phyloP scores from a whole-genome alignment of 2,113 vertebrate species.

The Eolophus roseicapilla region DNA sequence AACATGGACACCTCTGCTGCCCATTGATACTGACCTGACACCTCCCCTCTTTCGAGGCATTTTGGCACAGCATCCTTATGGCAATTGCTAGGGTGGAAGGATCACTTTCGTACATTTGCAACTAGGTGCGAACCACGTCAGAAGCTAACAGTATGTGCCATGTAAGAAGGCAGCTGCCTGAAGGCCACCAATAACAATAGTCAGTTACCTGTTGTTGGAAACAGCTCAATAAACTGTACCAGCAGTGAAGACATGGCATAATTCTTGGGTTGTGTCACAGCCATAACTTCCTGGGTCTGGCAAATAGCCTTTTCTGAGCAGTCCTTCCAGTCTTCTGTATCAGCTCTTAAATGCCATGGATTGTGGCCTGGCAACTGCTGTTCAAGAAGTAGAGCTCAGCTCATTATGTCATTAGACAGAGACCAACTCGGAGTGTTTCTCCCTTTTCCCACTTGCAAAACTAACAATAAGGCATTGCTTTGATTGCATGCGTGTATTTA shows the following conservation, averaged over 20 bases:
- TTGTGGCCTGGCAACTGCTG: not conserved
- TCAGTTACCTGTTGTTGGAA: not conserved
- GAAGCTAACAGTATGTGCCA: not conserved
- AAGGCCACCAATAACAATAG: not conserved
- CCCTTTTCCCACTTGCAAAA: not conserved
- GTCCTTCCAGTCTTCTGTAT: not conserved
- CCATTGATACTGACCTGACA: not conserved
- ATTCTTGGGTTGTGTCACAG: not conserved
- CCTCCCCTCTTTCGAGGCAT: not conserved
- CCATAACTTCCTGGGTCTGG: not conserved
- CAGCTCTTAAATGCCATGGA: not conserved
- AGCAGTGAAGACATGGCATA: not conserved
- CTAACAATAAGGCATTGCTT: not conserved
- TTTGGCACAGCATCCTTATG: not conserved
- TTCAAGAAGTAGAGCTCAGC: not conserved
- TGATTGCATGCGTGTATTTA: not conserved
- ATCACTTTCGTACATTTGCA: not conserved
- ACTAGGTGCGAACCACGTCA: not conserved
- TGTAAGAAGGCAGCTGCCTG: not conserved
- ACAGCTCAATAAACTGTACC: not conserved
- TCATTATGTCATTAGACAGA: not conserved
- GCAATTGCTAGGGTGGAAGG: not conserved
- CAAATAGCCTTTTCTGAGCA: not conserved
- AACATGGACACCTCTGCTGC: not conserved
- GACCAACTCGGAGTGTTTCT: not conserved